Conservation (phyloP, 2,797 vertebrate species). For the Taeniopygia guttata region DNA sequence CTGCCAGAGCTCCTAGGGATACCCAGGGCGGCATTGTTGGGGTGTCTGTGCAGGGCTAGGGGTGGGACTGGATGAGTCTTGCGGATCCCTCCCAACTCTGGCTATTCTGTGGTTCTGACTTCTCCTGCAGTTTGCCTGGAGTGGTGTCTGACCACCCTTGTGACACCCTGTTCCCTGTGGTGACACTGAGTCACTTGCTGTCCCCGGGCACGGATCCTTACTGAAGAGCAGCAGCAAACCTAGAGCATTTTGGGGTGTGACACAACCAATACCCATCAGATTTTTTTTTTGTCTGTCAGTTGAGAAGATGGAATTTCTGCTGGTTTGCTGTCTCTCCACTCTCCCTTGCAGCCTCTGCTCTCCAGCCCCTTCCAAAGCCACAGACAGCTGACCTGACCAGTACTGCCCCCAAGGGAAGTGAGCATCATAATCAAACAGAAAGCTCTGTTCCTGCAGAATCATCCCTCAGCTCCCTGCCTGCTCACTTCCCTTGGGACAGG, state of each 20-base stretch:
- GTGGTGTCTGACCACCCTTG: background rate
- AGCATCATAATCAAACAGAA: background rate
- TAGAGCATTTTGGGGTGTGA: background rate
- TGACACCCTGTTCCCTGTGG: background rate
- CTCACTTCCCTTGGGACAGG: background rate
- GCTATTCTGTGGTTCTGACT: background rate
- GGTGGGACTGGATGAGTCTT: background rate
- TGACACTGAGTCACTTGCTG: background rate
- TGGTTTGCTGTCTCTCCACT: background rate
- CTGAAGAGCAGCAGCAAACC: background rate
- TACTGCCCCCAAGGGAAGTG: background rate
- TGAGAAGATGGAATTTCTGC: background rate
- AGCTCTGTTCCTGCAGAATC: background rate
- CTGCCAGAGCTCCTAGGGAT: background rate
- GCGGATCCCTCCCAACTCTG: background rate
- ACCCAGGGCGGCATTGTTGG: background rate
- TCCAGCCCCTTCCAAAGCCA: background rate
- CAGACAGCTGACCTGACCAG: background rate
- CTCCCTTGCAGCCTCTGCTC: background rate
- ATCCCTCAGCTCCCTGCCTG: background rate
- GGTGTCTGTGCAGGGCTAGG: background rate
- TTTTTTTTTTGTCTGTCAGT: background rate
- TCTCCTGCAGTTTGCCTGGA: background rate
- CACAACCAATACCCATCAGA: background rate
- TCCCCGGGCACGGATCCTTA: accelerated